These are phyloP conservation scores for Rhopalosiphum padi DNA, from an alignment of 1,140 invertebrate species.

Conservation along the genomic window DNA sequence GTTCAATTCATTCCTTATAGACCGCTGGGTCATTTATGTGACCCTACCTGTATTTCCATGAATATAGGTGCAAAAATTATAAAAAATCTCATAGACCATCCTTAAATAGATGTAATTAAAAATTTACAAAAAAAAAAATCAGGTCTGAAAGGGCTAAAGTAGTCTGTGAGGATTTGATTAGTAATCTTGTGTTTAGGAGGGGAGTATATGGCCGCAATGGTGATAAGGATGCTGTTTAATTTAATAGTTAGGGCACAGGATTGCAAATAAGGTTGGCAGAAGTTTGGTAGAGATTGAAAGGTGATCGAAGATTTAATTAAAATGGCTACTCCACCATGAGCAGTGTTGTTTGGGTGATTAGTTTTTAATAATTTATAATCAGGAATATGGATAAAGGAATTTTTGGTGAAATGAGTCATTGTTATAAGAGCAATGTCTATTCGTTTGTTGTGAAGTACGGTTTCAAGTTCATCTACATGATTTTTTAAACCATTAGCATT, in stretches of 20 bases:
- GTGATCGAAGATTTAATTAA: background rate
- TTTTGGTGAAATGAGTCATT: constrained; percentile 4
- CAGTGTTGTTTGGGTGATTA: background rate
- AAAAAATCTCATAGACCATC: no score
- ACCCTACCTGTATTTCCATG: no score
- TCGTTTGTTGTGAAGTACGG: background rate
- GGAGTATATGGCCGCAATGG: constrained; percentile 34
- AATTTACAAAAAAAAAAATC: no score
- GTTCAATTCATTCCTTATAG: no score
- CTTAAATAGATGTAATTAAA: no score
- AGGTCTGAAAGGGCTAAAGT: no score
- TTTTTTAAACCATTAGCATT: constrained; percentile 34
- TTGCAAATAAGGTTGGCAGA: constrained; percentile 22
- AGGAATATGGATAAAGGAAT: background rate
- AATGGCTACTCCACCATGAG: constrained; percentile 22
- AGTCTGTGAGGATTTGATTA: constrained; percentile 61
- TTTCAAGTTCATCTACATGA: background rate
- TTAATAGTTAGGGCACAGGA: constrained; percentile 45
- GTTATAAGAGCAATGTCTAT: constrained; percentile 13
- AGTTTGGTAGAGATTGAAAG: background rate
- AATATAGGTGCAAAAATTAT: no score
- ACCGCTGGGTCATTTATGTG: no score
- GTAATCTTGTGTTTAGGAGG: constrained; percentile 61
- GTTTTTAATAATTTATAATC: background rate
- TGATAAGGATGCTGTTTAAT: background rate